Base-by-base conservation (phyloP, 2,113 vertebrate genomes). In the Siniperca chuatsi region DNA sequence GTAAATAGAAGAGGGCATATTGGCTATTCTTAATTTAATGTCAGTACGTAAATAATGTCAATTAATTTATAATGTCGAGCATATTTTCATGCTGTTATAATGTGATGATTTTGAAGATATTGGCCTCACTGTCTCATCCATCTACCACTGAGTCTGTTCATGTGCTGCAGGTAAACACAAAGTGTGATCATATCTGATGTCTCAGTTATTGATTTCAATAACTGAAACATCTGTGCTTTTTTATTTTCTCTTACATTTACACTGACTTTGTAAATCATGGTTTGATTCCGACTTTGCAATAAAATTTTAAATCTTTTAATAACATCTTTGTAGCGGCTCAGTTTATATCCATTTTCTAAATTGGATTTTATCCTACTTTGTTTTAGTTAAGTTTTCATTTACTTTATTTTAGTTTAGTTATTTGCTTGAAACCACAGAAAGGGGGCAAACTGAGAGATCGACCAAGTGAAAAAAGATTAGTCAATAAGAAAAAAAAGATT, bases 241-340 rank as follows among this genome's bases (percentile, higher is more conserved):
- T 20, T 44, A 16, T 81, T 52, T 54, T 73, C 37, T 69, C 23
- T 81, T 25, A 25, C 25, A 9, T 54, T 60, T 33, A 74, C 50
- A 35, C 6, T 61, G n/a, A 57, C 60, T 29, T 66, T 81, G 57
- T 82, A 50, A 61, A 65, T 74, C 29, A 57, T 58, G n/a, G 8
- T 82, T n/a, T 61, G 18, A 74, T 21, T 66, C 55, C 85, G 48
- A 65, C 61, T 69, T 61, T 65, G 33, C 44, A 89, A 80, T 89
- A 89, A 86, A 88, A 25, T 74, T 37, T 20, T 3, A 69, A 33
- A 37, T 70, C 23, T 65, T 88, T 82, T 70, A 75, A 52, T 58
- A 23, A 71, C 16, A 37, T 15, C 4, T 46, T 77, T 50, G 20
- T 44, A 16, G 35, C n/a, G 7, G 35, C n/a, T 44, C 10, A 18